Base-by-base conservation (phyloP, 2,888 invertebrate species). In the Melipona beecheii region DNA sequence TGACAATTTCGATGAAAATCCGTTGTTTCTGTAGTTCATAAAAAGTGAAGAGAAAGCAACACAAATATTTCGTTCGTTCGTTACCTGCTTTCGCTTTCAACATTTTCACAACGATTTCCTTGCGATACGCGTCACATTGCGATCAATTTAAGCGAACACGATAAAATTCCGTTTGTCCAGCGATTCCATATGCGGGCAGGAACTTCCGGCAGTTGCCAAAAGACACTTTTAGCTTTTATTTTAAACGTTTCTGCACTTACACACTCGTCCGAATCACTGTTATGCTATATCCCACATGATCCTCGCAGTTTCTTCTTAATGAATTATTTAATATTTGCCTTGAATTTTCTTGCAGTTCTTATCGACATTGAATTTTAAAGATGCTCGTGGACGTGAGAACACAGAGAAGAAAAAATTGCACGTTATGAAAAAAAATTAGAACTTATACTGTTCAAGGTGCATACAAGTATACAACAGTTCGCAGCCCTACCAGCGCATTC, bases 11-110 rank as follows among this genome's bases (percentile, higher is more conserved):
- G 4, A 27, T 24, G 27, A 19, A 13, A 24, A 54, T 64, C 17
- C 11, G 0, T 19, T 50, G 19, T 66, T 50, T 56, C 31, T 31
- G 17, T 54, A 49, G 56, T 56, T 64, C 17, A 21, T 19, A 58
- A 81, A 50, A 66, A 36, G 13, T 0, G 4, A n/a, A 21, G 60
- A 54, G 75, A 75, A 82, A 82, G 54, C 36, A 27, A n/a, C n/a
- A 9, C 11, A 2, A n/a, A 50, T 60, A 56, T 77, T 52, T 65
- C 21, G 5, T 15, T n/a, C 24, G 43, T 17, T 49, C 19, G 2
- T 65, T 50, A 43, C 5, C n/a, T 21, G 9, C 66, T 78, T 73
- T 78, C 73, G 43, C 70, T 81, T 74, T 74, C 49, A 70, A 65
- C 1, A 43, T 69, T 69, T 68, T 70, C 43, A 36, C 24, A 31